These are phyloP conservation scores for Uromys caudimaculatus DNA, from an alignment of 2,797 vertebrate genomes.

Conservation along the genomic window DNA sequence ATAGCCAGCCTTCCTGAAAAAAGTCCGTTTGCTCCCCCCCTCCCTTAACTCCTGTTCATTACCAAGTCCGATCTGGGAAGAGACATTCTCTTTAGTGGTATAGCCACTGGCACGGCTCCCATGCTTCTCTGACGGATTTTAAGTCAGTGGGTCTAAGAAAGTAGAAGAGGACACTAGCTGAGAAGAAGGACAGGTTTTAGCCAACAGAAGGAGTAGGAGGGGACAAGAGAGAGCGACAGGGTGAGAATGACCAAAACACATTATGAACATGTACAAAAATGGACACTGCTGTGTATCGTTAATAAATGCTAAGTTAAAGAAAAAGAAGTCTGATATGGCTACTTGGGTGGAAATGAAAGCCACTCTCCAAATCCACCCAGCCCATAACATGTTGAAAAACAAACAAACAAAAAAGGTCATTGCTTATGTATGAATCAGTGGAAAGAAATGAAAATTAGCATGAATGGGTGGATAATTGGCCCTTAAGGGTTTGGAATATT, in stretches of 20 bases:
- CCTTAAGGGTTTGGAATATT: conserved; percentile 71
- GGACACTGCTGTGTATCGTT: neutral
- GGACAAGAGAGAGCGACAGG: too few species aligned
- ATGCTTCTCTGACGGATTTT: neutral
- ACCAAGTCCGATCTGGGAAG: conserved; percentile 62
- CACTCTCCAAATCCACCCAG: neutral
- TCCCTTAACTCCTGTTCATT: conserved; percentile 71
- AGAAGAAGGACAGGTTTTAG: neutral
- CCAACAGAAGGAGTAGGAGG: neutral
- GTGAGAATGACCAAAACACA: neutral
- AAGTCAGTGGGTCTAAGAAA: neutral
- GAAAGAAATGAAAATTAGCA: conserved; percentile 46
- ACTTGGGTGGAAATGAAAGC: conserved; percentile 66
- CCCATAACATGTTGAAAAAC: neutral
- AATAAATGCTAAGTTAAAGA: neutral
- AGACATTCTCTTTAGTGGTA: neutral
- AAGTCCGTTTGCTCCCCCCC: conserved; percentile 81
- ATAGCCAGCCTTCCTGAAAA: conserved; percentile 76
- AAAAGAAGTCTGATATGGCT: conserved; percentile 72
- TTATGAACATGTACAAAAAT: neutral
- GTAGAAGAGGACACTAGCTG: neutral
- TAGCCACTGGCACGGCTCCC: neutral
- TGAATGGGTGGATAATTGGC: conserved; percentile 66
- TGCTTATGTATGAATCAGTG: neutral
- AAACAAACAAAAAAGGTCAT: neutral